Evolutionary conservation across 2,113 vertebrate species (phyloP).

Genomic region (Sula dactylatra): DNA sequence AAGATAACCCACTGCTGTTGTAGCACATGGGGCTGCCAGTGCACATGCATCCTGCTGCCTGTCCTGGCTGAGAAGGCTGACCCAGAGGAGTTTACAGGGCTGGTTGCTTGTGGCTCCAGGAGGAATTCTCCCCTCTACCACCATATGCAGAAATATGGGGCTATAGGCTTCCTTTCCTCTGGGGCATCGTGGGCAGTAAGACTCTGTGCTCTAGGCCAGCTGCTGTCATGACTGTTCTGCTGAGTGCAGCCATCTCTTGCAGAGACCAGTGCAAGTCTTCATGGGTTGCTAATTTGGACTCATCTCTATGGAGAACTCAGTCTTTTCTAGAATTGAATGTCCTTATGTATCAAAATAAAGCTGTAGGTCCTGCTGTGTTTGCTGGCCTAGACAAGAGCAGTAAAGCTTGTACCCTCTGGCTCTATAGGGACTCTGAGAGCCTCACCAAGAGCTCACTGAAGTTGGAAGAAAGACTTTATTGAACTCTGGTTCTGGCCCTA

Average conservation of each 20-base stretch:
- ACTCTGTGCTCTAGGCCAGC: background rate
- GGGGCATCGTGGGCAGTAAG: fast-evolving
- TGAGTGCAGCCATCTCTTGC: background rate
- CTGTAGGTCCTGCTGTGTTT: background rate
- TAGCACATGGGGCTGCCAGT: background rate
- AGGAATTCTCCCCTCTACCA: background rate
- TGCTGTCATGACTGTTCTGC: background rate
- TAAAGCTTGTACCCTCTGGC: background rate
- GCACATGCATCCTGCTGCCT: background rate
- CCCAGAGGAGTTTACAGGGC: background rate
- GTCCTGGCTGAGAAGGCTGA: background rate
- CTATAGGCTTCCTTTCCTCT: background rate
- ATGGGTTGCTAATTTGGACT: background rate
- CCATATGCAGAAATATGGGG: background rate
- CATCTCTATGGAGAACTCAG: background rate
- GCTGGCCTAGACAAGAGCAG: constrained; percentile 9
- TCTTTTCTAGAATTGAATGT: background rate
- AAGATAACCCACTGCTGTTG: background rate
- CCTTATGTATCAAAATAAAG: background rate
- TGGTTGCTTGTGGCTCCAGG: background rate
- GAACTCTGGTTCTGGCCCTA: background rate
- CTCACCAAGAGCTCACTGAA: background rate
- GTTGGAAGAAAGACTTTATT: background rate
- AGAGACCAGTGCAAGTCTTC: background rate
- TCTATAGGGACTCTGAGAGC: background rate